A percentile compares a stretch with the other conserved stretches of the same genome.
Conservation (phyloP, 2,888 invertebrate genomes). For the Parnassius glacialis region DNA sequence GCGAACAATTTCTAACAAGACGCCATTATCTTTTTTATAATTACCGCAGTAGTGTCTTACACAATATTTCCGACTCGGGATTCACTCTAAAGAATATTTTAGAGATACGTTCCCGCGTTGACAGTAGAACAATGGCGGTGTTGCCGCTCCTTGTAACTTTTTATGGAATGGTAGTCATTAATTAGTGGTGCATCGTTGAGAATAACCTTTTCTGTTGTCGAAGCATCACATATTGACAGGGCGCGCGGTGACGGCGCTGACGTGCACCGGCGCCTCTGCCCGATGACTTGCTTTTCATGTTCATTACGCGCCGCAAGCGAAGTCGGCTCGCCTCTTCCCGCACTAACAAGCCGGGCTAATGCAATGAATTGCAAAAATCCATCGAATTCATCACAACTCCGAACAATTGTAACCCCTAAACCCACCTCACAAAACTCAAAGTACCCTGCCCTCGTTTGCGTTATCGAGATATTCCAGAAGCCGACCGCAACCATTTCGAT, state of each 20-base stretch:
- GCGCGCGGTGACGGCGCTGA: slow-evolving; percentile 60
- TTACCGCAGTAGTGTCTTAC: slow-evolving; percentile 6
- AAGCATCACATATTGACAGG: slow-evolving; percentile 71
- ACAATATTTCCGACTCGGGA: slow-evolving; percentile 33
- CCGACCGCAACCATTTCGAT: slow-evolving; percentile 63
- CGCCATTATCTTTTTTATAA: slow-evolving; percentile 20
- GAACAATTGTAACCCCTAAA: slow-evolving; percentile 42
- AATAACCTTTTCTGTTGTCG: slow-evolving; percentile 76
- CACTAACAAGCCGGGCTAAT: slow-evolving; percentile 79
- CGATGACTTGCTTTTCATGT: slow-evolving; percentile 74
- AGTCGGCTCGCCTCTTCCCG: slow-evolving; percentile 44
- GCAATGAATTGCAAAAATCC: slow-evolving; percentile 77
- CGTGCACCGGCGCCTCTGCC: slow-evolving; percentile 48
- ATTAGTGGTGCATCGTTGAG: slow-evolving; percentile 74
- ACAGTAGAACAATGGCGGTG: slow-evolving; percentile 63
- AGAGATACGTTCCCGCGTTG: slow-evolving; percentile 38
- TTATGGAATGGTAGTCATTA: slow-evolving; percentile 63
- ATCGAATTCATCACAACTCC: slow-evolving; percentile 20
- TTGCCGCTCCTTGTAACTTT: slow-evolving; percentile 60
- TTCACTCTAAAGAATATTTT: slow-evolving; percentile 45
- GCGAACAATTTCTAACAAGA: slow-evolving; percentile 13
- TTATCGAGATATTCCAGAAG: slow-evolving; percentile 56
- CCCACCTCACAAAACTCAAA: slow-evolving; percentile 39
- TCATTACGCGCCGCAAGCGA: slow-evolving; percentile 61
- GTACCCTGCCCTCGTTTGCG: slow-evolving; percentile 28